Conservation (phyloP, 2,113 vertebrate genomes). For the Dromaius novaehollandiae region DNA sequence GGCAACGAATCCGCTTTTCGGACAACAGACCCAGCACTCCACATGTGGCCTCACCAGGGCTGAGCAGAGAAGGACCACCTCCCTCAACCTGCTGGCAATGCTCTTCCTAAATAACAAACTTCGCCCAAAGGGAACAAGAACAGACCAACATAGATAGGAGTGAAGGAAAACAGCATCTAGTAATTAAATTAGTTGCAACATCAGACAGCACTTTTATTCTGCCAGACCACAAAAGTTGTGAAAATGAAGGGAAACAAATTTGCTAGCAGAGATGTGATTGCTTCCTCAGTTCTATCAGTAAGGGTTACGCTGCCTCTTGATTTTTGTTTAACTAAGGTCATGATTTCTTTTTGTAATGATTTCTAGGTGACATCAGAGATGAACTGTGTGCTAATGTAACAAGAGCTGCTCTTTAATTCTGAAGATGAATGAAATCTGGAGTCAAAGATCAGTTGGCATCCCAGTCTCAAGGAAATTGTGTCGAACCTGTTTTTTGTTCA, state of each 20-base stretch:
- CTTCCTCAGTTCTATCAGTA: background rate
- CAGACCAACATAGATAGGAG: no score
- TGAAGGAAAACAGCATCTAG: no score
- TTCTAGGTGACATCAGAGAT: background rate
- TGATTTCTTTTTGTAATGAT: background rate
- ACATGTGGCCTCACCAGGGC: no score
- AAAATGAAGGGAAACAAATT: background rate
- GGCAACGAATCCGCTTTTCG: no score
- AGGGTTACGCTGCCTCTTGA: background rate
- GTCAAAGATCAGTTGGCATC: rapidly evolving
- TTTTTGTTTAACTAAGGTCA: background rate
- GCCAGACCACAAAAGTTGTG: background rate
- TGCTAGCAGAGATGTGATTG: background rate
- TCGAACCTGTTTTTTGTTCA: rapidly evolving
- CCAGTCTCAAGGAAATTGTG: background rate
- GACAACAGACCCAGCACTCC: no score
- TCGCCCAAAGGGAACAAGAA: no score
- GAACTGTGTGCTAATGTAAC: rapidly evolving
- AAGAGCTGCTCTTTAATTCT: background rate
- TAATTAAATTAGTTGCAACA: no score
- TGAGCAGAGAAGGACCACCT: no score
- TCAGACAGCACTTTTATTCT: no score
- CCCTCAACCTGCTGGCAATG: no score
- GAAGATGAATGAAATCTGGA: no score
- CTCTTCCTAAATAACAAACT: no score